Evolutionary conservation across 2,888 invertebrate species (phyloP), one percentile per base, ranked within the genome.

Genomic region (Invenusta paracnida): DNA sequence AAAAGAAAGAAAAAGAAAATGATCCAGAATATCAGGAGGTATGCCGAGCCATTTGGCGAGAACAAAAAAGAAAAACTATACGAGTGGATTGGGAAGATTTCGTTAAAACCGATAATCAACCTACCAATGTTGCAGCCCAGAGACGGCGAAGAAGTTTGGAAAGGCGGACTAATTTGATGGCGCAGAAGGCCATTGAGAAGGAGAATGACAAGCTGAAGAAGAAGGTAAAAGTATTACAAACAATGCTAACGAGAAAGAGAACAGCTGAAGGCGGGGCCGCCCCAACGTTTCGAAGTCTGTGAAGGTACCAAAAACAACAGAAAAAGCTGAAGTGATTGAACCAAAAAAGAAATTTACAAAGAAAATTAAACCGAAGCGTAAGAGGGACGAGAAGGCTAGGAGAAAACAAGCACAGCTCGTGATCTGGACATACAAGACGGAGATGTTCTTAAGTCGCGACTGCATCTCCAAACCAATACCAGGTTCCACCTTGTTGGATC

Each of bases 401-500:
- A 73, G 73, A 73, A 73, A 73, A 73, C 73, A 73, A 73, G 27
- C 73, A 5, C 73, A 73, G 73, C 73, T 73, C 25, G 73, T 73
- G 23, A 73, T 73, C 73, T 73, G 73, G 73, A 73, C 5, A 73
- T 73, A 73, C 73, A n/a, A 73, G 11, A 73, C 73, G 73, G 23
- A 73, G 73, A 73, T 73, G 73, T 73, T 73, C 23, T 23, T n/a
- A n/a, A 73, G 73, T 23, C 2, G 73, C 17, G 73, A 73, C 73
- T 25, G 17, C 73, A 73, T 23, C 73, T 73, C 73, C 73, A 73
- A 73, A 23, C 27, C 2, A 73, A 73, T 73, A 73, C 73, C 73
- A 73, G 73, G 25, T 73, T 73, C 73, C 25, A 73, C 73, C 73
- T 73, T 73, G 73, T 23, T 73, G 73, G 73, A 73, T 73, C 73